Evolutionary conservation across 2,113 vertebrate genomes (phyloP), one percentile per base, ranked within the genome.

Genomic region (Notothenia rossii): DNA sequence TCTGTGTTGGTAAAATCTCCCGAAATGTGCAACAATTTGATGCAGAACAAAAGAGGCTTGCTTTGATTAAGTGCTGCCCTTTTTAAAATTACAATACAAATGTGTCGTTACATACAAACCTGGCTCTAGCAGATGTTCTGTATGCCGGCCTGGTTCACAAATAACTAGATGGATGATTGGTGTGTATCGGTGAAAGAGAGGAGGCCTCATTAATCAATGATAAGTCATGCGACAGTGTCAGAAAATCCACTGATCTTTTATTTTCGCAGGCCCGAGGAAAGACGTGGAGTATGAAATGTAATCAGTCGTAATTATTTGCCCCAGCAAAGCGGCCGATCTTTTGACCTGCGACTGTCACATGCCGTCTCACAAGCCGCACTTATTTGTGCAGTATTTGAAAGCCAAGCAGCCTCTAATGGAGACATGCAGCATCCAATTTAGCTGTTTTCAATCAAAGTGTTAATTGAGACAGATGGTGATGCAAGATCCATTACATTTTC

Each of bases 381-480:
- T 84, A 80, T 85, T 86, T 85, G 75, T 69, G 76, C 72, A 53
- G 62, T 25, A 18, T 82, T 80, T 81, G 86, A 91, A 79, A 82
- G 75, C 83, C 33, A 74, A 82, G 86, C 84, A 72, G 83, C 82
- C 58, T 76, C 81, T 87, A 84, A 87, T 73, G 33, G 75, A 89
- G 84, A 86, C 71, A 61, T 53, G 74, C 62, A 84, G 86, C 87
- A 70, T 90, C 81, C 82, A 74, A 80, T 89, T 89, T 88, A 80
- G 79, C 82, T 17, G 54, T 73, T 86, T 73, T 87, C 84, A 86
- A 85, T 90, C 85, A 79, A 72, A 63, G 53, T 72, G 53, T 87
- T 89, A 90, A 93, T 91, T 91, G 89, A 93, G 92, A 93, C 83
- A 78, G 87, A 92, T 92, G 89, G 80, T 79, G 86, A 90, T 82